These are phyloP conservation scores for Rhogogaster chlorosoma DNA, from an alignment of 2,888 invertebrate genomes.

Conservation along the genomic window DNA sequence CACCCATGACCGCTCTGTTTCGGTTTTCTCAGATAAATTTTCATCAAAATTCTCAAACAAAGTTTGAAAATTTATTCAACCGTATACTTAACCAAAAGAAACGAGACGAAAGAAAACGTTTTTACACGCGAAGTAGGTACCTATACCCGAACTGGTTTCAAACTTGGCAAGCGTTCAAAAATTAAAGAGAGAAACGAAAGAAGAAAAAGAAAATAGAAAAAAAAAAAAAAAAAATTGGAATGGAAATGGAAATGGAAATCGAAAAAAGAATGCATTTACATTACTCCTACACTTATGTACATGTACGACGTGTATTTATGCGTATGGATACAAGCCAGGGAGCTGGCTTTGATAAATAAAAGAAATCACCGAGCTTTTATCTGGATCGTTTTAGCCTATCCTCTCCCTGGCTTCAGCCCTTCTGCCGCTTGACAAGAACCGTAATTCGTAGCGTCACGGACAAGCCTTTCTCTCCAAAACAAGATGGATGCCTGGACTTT, in stretches of 20 bases:
- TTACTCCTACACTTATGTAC: background rate
- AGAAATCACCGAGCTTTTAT: constrained; percentile 42
- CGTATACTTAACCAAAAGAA: background rate
- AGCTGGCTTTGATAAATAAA: constrained; percentile 33
- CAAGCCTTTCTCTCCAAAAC: background rate
- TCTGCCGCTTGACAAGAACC: constrained; percentile 9
- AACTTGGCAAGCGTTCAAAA: constrained; percentile 14
- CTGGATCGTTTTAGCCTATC: constrained; percentile 32
- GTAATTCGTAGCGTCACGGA: background rate
- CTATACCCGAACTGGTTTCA: background rate
- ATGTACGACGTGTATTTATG: background rate
- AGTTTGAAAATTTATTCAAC: background rate
- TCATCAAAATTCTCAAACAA: background rate
- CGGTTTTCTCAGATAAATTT: background rate
- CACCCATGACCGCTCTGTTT: too few species aligned
- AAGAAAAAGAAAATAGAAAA: background rate
- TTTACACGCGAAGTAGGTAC: background rate
- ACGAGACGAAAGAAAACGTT: background rate
- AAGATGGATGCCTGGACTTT: background rate
- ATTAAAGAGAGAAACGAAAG: background rate
- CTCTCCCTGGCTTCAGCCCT: background rate
- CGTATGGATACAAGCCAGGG: background rate
- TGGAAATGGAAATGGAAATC: background rate
- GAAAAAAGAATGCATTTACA: background rate
- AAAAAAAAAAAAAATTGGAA: background rate